phyloP scores from a whole-genome alignment of 2,888 invertebrate genomes.

The Stomorhina lunata region DNA sequence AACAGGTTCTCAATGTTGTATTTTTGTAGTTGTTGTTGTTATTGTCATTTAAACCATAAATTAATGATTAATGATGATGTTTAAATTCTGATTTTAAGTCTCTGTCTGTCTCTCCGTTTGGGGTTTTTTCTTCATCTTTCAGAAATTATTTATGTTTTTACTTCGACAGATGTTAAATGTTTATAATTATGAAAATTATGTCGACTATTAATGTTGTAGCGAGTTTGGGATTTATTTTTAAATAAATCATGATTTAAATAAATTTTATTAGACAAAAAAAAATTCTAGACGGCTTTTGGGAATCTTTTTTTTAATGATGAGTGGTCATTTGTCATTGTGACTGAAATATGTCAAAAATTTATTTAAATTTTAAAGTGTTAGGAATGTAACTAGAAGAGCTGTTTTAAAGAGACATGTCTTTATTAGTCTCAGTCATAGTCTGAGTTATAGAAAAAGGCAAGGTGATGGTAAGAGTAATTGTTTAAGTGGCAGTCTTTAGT shows the following conservation, averaged over 20 bases:
- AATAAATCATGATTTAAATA: background rate
- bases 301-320: background rate
- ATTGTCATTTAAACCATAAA: conserved; percentile 36
- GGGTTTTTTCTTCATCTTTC: background rate
- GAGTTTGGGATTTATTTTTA: background rate
- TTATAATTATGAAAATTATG: background rate
- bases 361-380: too few species aligned
- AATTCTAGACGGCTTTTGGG: background rate
- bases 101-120: background rate
- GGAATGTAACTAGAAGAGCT: too few species aligned
- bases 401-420: too few species aligned
- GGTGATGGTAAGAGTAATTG: too few species aligned
- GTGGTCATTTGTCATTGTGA: background rate
- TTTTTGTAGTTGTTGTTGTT: background rate
- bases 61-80: conserved; percentile 58
- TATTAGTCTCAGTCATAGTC: too few species aligned
- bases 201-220: background rate
- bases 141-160: conserved; percentile 13
- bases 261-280: background rate
- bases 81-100: conserved; percentile 25
- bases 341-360: too few species aligned
- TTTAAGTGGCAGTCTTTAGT: too few species aligned
- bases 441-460: too few species aligned
- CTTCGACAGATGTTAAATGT: conserved; percentile 7
- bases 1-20: conserved; percentile 53